Evolutionary conservation across 2,797 vertebrate genomes (phyloP).

Genomic region (Eulemur albifrons): DNA sequence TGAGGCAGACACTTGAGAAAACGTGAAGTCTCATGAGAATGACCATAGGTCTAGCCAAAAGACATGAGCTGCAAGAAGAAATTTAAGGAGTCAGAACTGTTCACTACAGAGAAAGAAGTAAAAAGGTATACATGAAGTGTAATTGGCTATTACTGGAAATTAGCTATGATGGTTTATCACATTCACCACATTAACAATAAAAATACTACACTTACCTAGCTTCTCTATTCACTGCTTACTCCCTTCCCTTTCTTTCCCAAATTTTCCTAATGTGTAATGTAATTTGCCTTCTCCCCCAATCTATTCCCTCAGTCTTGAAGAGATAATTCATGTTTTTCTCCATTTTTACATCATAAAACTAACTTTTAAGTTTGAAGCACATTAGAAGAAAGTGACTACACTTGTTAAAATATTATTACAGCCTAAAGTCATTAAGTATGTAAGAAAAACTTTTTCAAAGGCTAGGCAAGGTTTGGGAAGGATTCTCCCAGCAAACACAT

Average conservation of each 20-base stretch:
- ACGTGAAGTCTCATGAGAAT: neutral
- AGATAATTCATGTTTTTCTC: neutral
- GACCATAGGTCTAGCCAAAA: constrained; percentile 54
- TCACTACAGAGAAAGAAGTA: neutral
- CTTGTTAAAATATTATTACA: neutral
- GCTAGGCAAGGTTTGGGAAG: neutral
- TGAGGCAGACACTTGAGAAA: constrained; percentile 57
- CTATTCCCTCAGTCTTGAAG: neutral
- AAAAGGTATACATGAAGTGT: neutral
- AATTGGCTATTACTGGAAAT: neutral
- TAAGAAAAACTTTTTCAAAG: neutral
- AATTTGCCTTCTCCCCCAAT: neutral
- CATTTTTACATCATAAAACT: constrained; percentile 23
- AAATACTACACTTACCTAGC: neutral
- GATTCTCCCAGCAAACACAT: neutral
- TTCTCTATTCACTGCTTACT: neutral
- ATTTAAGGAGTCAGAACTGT: constrained; percentile 38
- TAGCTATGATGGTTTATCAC: neutral
- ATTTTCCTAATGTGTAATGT: neutral
- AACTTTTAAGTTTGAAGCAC: constrained; percentile 27
- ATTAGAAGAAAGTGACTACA: neutral
- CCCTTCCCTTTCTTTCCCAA: neutral
- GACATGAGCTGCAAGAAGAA: constrained; percentile 57
- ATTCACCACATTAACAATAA: neutral
- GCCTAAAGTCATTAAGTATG: neutral